phyloP scores from a whole-genome alignment of 2,797 vertebrate genomes.

The Acanthurus lineatus region DNA sequence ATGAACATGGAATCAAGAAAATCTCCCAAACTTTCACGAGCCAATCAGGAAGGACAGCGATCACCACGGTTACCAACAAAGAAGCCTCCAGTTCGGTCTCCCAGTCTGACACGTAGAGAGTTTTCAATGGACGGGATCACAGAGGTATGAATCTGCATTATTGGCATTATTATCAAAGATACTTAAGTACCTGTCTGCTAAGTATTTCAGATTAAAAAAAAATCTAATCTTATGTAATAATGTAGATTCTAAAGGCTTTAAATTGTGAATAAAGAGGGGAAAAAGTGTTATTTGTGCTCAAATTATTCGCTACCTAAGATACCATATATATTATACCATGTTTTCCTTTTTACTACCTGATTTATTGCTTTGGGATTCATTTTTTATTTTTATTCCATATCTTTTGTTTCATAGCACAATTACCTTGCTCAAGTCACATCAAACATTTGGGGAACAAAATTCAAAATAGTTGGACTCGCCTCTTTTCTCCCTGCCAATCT shows the following conservation, averaged over 20 bases:
- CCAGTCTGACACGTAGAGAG: conserved; percentile 94
- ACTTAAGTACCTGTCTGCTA: background rate
- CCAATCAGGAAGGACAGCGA: conserved; percentile 93
- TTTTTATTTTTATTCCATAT: background rate
- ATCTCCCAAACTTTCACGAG: conserved; percentile 95
- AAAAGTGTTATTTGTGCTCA: too few species aligned
- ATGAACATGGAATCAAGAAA: conserved; percentile 97
- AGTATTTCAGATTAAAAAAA: background rate
- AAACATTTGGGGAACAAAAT: conserved; percentile 99
- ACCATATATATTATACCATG: too few species aligned
- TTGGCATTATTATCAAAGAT: background rate
- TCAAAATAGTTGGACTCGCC: conserved; percentile 99
- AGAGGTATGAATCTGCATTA: conserved; percentile 85
- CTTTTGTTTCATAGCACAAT: conserved; percentile 90
- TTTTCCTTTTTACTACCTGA: background rate
- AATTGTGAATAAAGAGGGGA: too few species aligned
- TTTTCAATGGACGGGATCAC: conserved; percentile 96
- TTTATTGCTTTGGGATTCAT: background rate
- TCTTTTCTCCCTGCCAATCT: conserved; percentile 97
- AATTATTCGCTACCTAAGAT: too few species aligned
- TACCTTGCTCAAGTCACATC: conserved; percentile 99
- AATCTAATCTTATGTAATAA: too few species aligned
- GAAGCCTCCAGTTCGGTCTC: conserved; percentile 94
- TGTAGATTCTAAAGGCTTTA: too few species aligned
- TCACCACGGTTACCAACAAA: conserved; percentile 94